These are phyloP conservation scores for Rutpela maculata DNA, from an alignment of 2,888 invertebrate species.

Conservation along the genomic window DNA sequence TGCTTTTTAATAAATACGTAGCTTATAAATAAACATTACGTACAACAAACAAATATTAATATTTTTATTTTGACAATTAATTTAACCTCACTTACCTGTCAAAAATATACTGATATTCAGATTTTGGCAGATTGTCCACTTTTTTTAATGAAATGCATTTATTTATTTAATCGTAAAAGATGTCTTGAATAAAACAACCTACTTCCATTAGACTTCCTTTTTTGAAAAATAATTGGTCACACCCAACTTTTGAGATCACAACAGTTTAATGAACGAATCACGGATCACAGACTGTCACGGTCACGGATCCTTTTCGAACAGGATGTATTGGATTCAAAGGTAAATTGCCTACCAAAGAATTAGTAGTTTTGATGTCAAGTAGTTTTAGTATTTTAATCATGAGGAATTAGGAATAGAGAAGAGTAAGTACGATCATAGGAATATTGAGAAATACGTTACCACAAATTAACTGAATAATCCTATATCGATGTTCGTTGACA, in stretches of 20 bases:
- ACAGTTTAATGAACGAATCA: background rate
- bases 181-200: conserved; percentile 9
- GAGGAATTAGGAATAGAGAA: too few relatives aligned
- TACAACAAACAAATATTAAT: conserved; percentile 18
- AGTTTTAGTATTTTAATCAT: too few relatives aligned
- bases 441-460: too few relatives aligned
- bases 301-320: too few relatives aligned
- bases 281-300: background rate
- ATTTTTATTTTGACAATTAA: conserved; percentile 26
- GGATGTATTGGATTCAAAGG: too few relatives aligned
- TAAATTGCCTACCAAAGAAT: too few relatives aligned
- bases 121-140: background rate
- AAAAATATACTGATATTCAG: conserved; percentile 5
- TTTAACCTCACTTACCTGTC: conserved; percentile 33
- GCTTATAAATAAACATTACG: conserved; percentile 34
- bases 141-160: conserved; percentile 9
- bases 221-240: conserved; percentile 43
- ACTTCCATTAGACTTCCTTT: conserved; percentile 1
- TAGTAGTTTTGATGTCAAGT: too few relatives aligned
- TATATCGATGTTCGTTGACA: too few relatives aligned
- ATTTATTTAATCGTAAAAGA: conserved; percentile 32
- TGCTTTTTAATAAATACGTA: background rate
- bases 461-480: too few relatives aligned
- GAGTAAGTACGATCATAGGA: too few relatives aligned
- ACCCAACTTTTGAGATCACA: conserved; percentile 43